Percentiles rank a stretch among this genome's conserved stretches.
Conservation (phyloP, 2,113 vertebrate genomes). For the Dinomys branickii region DNA sequence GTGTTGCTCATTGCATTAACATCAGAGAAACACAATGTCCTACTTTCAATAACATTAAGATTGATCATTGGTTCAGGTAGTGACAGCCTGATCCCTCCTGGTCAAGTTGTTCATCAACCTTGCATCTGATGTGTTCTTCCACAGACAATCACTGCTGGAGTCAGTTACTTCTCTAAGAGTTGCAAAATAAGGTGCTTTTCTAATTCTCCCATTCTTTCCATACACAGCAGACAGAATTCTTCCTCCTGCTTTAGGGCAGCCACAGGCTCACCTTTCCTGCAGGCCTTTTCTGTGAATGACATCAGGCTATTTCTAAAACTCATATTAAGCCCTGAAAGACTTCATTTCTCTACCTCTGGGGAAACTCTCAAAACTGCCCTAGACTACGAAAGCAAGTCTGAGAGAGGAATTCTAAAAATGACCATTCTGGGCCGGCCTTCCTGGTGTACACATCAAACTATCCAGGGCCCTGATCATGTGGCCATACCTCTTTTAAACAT, state of each 20-base stretch:
- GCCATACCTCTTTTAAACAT: background rate
- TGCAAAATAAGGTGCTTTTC: background rate
- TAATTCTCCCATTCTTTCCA: background rate
- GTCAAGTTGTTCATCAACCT: slow-evolving; percentile 10
- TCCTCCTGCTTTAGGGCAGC: background rate
- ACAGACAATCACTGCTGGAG: background rate
- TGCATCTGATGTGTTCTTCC: background rate
- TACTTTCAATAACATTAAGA: background rate
- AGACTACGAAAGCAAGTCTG: background rate
- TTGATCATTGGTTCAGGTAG: background rate
- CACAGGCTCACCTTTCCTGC: background rate
- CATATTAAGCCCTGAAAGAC: background rate
- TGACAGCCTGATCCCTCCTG: slow-evolving; percentile 7
- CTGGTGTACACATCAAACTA: background rate
- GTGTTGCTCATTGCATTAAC: background rate
- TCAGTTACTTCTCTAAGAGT: slow-evolving; percentile 24
- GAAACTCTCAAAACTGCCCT: background rate
- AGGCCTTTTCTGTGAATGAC: slow-evolving; percentile 19
- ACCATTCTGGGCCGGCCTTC: background rate
- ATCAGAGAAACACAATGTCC: background rate
- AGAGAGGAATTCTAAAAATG: background rate
- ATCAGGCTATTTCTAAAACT: slow-evolving; percentile 10
- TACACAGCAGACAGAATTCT: background rate
- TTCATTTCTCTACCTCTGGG: background rate
- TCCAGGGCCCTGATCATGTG: background rate